Base-by-base conservation (phyloP, 2,888 invertebrate genomes). In the Chrysotoxum bicinctum region DNA sequence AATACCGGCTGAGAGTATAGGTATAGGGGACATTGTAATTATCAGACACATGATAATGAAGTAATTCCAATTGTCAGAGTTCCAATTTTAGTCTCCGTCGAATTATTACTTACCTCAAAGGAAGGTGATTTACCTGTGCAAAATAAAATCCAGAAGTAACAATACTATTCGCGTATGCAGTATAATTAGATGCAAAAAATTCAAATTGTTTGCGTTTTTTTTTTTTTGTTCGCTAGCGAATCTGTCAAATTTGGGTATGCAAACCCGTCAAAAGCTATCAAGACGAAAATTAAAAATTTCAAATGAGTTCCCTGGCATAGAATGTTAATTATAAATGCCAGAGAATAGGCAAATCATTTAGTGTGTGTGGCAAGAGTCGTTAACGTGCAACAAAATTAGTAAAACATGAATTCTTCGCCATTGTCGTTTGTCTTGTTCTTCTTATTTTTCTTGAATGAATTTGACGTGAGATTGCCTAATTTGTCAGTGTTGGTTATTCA, bases 21-120 rank as follows among this genome's bases (percentile, higher is more conserved):
- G 56, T 19, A 14, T 2, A 75, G 68, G 35, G 8, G 68, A 40
- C 43, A 77, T 85, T 81, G 73, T 85, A 85, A 85, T 85, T 81
- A 85, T 85, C 64, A 69, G 68, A 73, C 76, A 73, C 35, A 73
- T 62, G 66, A 66, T 74, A 80, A 85, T 80, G 81, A 80, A 85
- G 85, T 85, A 85, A 85, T 85, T 77, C 72, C 85, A 81, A 85
- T 81, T 85, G 85, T 85, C 76, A 77, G 73, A 73, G 16, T 50
- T 69, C 81, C 76, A 81, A 85, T 60, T 74, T 77, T 43, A 73
- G 81, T 48, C 68, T 68, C 66, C 68, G 60, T 54, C 60, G 68
- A 68, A 68, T 73, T 62, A 62, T 54, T 58, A 62, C 10, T 10
- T 19, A 23, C 56, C 19, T 40, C 23, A 23, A 54, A 58, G 32